phyloP scores from a whole-genome alignment of 1,140 invertebrate species.

The Brachionus sp. region DNA sequence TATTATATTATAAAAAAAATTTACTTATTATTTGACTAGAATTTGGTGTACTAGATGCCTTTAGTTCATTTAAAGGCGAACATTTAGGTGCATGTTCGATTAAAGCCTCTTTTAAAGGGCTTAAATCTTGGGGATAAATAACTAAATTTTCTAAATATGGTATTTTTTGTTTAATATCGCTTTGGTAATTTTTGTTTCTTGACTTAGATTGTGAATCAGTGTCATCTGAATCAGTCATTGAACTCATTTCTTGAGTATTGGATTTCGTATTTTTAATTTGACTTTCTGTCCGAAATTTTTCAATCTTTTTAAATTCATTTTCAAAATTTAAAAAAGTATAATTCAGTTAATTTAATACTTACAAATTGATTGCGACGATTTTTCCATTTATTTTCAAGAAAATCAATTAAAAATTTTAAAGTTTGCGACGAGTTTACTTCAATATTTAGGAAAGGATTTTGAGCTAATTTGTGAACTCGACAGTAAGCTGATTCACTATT shows the following conservation, averaged over 20 bases:
- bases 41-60: neutral
- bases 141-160: neutral
- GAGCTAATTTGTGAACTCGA: constrained; percentile 29
- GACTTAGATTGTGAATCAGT: neutral
- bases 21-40: neutral
- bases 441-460: constrained; percentile 42
- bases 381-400: constrained; percentile 36
- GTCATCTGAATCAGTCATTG: constrained; percentile 32
- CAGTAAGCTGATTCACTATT: constrained; percentile 26
- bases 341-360: neutral
- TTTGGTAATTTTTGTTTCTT: neutral
- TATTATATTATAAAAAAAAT: neutral
- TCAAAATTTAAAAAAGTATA: neutral
- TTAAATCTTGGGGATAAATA: neutral
- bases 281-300: constrained; percentile 26
- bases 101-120: neutral
- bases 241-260: neutral
- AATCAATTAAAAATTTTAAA: constrained; percentile 26
- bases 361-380: constrained; percentile 31
- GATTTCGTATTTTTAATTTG: neutral
- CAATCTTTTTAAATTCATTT: neutral
- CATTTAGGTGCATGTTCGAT: neutral
- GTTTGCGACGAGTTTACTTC: neutral
- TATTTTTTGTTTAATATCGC: neutral
- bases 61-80: neutral